Base-by-base conservation (phyloP, 1,140 invertebrate species). In the Vollenhovia emeryi region DNA sequence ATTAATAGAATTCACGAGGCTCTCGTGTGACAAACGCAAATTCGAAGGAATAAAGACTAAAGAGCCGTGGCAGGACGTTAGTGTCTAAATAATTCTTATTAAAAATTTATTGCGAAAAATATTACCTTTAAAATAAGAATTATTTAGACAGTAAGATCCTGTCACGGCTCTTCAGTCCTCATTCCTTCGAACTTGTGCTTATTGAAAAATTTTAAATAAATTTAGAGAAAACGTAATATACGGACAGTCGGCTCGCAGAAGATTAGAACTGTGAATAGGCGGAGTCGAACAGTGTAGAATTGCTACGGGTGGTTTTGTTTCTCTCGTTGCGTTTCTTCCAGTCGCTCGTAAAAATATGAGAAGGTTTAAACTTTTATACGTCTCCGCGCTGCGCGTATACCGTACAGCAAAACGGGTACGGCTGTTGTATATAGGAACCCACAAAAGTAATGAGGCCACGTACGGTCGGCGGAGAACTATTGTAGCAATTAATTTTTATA, bases 301-400 rank as follows among this genome's bases (percentile, higher is more conserved):
- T 55, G 36, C 60, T 45, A 48, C 76, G 69, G 24, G 36, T 15
- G 52, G 57, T 87, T 88, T 88, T 88, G 86, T 88, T 86, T 86
- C 84, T 82, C 83, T 66, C 21, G 68, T 83, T 84, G 76, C 66
- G 62, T 66, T 66, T 66, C 62, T 66, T 66, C 73, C 64, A 55
- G 69, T 60, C 60, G 86, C 86, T 89, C 88, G 84, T 89, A 89
- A 89, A 89, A 89, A 89, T 89, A 89, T 86, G 88, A 89, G 73
- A 87, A 84, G 80, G 45, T 55, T 87, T 87, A 50, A 84, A 88
- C 64, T 84, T 88, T 88, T 88, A 88, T 78, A 79, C 48, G 68
- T 71, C 85, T 79, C 64, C 43, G 55, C 33, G 33, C 75, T 36
- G 57, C 40, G 62, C 64, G 64, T 48, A 40, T 71, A 71, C 48